phyloP scores from a whole-genome alignment of 2,888 invertebrate genomes.

The Agapostemon virescens region DNA sequence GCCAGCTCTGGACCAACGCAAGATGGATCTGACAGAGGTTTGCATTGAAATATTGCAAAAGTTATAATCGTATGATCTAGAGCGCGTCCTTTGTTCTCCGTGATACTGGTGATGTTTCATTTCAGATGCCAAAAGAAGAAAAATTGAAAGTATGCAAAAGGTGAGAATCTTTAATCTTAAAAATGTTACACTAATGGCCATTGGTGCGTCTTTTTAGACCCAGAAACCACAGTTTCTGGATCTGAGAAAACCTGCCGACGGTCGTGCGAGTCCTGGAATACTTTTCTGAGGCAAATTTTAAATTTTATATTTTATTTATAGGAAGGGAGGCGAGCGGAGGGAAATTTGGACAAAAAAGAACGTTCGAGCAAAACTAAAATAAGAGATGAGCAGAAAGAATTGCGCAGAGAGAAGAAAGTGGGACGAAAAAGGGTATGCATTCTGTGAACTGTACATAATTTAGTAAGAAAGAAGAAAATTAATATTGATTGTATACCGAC shows the following conservation, averaged over 20 bases:
- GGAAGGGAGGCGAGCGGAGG: constrained; percentile 76
- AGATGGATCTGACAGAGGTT: constrained; percentile 82
- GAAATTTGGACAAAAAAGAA: constrained; percentile 75
- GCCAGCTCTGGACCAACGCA: constrained; percentile 78
- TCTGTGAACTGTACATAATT: neutral
- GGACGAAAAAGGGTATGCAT: constrained; percentile 88
- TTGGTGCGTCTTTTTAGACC: no score
- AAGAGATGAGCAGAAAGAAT: constrained; percentile 89
- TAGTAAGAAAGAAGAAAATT: neutral
- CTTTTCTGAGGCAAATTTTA: neutral
- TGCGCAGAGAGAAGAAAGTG: constrained; percentile 90
- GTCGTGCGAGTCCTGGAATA: neutral
- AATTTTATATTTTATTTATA: constrained; percentile 57
- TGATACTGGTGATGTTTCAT: constrained; percentile 54
- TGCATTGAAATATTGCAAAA: constrained; percentile 48
- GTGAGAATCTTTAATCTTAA: constrained; percentile 83
- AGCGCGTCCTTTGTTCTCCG: constrained; percentile 7
- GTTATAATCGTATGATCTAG: constrained; percentile 9
- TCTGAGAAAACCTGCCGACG: neutral
- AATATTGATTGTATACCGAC: neutral
- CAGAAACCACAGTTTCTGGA: no score
- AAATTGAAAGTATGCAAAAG: constrained; percentile 91
- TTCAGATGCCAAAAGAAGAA: constrained; percentile 91
- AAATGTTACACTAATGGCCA: no score
- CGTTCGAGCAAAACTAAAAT: constrained; percentile 78